phyloP scores from a whole-genome alignment of 1,140 invertebrate genomes.

The Caenorhabditis briggsae region DNA sequence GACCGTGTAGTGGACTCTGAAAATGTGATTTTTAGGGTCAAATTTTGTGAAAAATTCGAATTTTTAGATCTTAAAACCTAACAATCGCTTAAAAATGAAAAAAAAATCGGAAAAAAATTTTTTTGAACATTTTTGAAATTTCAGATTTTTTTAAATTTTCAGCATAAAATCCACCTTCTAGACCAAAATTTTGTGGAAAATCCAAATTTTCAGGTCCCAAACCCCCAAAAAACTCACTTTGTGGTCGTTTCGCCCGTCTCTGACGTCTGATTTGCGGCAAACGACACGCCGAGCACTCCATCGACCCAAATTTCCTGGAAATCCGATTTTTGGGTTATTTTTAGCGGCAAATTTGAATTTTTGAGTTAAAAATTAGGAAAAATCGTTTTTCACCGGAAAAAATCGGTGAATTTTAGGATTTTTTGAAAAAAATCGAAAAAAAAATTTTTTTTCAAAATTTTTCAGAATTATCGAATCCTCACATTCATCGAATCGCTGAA shows the following conservation, averaged over 20 bases:
- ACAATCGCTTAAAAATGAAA: too few relatives aligned
- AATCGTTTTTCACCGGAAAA: not conserved
- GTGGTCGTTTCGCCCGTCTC: not conserved
- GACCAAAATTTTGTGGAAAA: too few relatives aligned
- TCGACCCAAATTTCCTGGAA: constrained; percentile 38
- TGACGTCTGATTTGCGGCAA: not conserved
- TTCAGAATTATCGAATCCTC: not conserved
- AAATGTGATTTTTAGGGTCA: too few relatives aligned
- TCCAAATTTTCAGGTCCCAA: too few relatives aligned
- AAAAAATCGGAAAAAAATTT: too few relatives aligned
- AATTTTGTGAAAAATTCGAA: too few relatives aligned
- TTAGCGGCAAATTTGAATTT: not conserved
- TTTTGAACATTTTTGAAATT: too few relatives aligned
- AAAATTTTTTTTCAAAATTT: not conserved
- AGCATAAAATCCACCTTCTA: too few relatives aligned
- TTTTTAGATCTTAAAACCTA: too few relatives aligned
- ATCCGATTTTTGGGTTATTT: not conserved
- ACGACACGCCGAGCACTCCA: not conserved
- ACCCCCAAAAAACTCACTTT: not conserved
- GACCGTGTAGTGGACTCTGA: constrained; percentile 10
- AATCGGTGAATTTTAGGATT: not conserved
- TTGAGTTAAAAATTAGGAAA: not conserved
- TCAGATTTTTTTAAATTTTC: too few relatives aligned
- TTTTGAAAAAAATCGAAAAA: not conserved
- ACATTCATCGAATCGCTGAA: not conserved